A percentile compares a stretch with the other conserved stretches of the same genome.
Conservation (phyloP, 1,140 invertebrate genomes). For the Drosophila jambulina region DNA sequence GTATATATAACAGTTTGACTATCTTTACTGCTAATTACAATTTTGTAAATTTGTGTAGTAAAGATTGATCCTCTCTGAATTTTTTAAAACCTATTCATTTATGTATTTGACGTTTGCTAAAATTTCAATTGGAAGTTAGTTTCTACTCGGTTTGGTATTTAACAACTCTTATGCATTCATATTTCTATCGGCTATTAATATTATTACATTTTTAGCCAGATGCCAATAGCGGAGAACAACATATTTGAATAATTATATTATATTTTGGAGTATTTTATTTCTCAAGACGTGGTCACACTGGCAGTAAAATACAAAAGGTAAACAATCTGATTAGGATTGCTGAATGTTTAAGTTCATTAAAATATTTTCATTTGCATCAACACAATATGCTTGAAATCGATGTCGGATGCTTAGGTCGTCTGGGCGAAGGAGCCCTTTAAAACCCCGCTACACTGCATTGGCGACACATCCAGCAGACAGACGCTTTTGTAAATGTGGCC, state of each 20-base stretch:
- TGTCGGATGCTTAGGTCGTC: slow-evolving; percentile 18
- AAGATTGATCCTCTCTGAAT: too few species aligned
- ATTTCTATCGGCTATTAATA: too few species aligned
- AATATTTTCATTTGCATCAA: slow-evolving; percentile 64
- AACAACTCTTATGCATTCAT: too few species aligned
- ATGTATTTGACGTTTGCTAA: background rate
- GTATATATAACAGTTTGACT: background rate
- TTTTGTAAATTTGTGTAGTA: too few species aligned
- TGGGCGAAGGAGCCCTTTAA: background rate
- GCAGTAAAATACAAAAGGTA: slow-evolving; percentile 38
- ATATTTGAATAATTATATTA: background rate
- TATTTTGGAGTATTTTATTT: background rate
- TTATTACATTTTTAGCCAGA: too few species aligned
- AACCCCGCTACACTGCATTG: background rate
- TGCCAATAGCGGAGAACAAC: too few species aligned
- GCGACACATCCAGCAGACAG: background rate
- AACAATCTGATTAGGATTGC: slow-evolving; percentile 34
- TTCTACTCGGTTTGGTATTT: too few species aligned
- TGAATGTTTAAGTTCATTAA: background rate
- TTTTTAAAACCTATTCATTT: too few species aligned
- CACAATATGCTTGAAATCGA: slow-evolving; percentile 28
- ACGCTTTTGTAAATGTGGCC: background rate
- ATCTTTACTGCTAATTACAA: background rate
- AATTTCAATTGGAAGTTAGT: background rate
- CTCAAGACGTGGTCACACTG: background rate